Evolutionary conservation across 1,140 invertebrate genomes (phyloP), one percentile per base, ranked within the genome.

Genomic region (Leptinotarsa texana): DNA sequence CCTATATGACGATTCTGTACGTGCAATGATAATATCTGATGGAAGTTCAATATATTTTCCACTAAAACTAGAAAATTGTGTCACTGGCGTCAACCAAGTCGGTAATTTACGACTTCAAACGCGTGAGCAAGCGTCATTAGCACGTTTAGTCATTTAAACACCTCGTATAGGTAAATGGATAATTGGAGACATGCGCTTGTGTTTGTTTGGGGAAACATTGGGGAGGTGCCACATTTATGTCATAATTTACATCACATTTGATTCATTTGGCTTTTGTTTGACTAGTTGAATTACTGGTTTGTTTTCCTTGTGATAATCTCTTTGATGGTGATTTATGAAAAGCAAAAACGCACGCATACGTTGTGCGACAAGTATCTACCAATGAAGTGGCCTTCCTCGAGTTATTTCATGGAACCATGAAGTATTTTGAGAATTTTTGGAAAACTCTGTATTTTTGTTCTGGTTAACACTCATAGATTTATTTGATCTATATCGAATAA

Each of bases 161-260:
- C 69, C 69, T 71, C 69, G 51, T 71, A 71, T 71, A 71, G 49
- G 57, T 68, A 68, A 68, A 57, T 27, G 69, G 69, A 22, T 71
- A 71, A 71, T 71, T 71, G 69, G 69, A 18, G 48, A 62, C 69
- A 71, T 71, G 69, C 69, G 69, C 69, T 51, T 22, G 18, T 71
- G 69, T 71, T 71, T 71, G 48, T 71, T 71, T 63, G 61, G 61
- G 69, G 69, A 71, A 71, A 71, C 51, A 51, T 22, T 62, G 57
- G 69, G 69, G 57, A 49, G 48, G 69, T 33, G 22, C 51, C 22
- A 62, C 27, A 22, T 33, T 47, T 49, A 62, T 71, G 69, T 71
- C 51, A 62, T 71, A 15, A 71, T 71, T 71, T 71, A 71, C 22
- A 27, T 22, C 18, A 71, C 57, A 15, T 42, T 57, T 57, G n/a